Percentiles rank a stretch among this genome's conserved stretches.
These are phyloP conservation scores for Chionoecetes opilio DNA, from an alignment of 1,140 invertebrate species.

Conservation along the genomic window DNA sequence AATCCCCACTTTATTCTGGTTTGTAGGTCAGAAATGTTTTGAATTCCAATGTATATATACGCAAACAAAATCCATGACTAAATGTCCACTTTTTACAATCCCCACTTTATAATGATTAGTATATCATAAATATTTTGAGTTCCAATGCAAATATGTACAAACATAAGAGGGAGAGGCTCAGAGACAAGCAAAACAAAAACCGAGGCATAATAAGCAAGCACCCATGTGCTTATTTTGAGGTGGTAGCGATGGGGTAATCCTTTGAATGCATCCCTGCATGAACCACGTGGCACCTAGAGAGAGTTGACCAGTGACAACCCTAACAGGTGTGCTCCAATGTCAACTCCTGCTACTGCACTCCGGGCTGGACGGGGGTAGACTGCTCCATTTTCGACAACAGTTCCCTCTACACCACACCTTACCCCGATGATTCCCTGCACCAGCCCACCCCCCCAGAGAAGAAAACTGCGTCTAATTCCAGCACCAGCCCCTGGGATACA, in stretches of 20 bases:
- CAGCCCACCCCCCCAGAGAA: constrained; percentile 27
- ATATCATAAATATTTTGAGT: too few relatives aligned
- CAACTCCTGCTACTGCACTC: constrained; percentile 95
- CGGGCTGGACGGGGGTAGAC: constrained; percentile 94
- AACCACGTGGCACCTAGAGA: constrained; percentile 38
- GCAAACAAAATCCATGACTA: too few relatives aligned
- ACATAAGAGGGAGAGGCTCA: neutral
- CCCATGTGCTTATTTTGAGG: neutral
- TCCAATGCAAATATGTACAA: too few relatives aligned
- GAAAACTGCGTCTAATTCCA: constrained; percentile 50
- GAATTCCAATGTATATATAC: too few relatives aligned
- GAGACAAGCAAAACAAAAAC: neutral
- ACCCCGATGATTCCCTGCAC: constrained; percentile 55
- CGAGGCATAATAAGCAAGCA: neutral
- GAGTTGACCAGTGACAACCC: constrained; percentile 69
- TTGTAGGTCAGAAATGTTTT: too few relatives aligned
- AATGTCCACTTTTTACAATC: too few relatives aligned
- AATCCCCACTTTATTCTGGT: too few relatives aligned
- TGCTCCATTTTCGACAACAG: constrained; percentile 91
- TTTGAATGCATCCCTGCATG: constrained; percentile 44
- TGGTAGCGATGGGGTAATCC: constrained; percentile 23
- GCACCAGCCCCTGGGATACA: neutral
- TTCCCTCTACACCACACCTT: constrained; percentile 84
- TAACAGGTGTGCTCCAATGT: constrained; percentile 95
- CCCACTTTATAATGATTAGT: too few relatives aligned